phyloP scores from a whole-genome alignment of 1,140 invertebrate genomes.

The Plectrocnemia conspersa region DNA sequence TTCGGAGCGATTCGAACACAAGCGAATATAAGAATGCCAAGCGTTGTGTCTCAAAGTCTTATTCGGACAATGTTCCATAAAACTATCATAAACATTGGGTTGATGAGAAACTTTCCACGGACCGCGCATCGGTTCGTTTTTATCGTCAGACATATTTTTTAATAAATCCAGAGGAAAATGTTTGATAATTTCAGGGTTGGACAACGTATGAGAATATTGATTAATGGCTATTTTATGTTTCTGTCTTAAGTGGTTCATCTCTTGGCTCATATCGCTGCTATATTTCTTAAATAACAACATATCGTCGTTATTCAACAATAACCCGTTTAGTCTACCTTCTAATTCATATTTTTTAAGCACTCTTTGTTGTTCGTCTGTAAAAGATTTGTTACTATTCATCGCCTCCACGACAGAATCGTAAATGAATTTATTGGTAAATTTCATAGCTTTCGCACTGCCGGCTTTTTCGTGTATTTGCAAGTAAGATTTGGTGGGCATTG shows the following conservation, averaged over 20 bases:
- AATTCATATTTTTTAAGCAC: constrained; percentile 72
- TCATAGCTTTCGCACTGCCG: constrained; percentile 57
- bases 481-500: constrained; percentile 74
- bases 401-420: constrained; percentile 64
- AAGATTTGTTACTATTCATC: constrained; percentile 50
- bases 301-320: constrained; percentile 49
- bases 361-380: constrained; percentile 64
- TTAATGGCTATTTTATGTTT: constrained; percentile 60
- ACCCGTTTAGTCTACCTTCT: constrained; percentile 77
- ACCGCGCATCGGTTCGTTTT: constrained; percentile 57
- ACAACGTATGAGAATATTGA: constrained; percentile 62
- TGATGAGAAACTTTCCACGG: constrained; percentile 77
- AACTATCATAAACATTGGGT: constrained; percentile 64
- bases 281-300: constrained; percentile 49
- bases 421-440: constrained; percentile 63
- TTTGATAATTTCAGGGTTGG: constrained; percentile 59
- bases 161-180: constrained; percentile 72
- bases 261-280: constrained; percentile 49
- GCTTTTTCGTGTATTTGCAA: constrained; percentile 69
- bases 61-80: constrained; percentile 79
- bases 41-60: constrained; percentile 71
- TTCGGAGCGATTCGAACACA: constrained; percentile 63
- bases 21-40: constrained; percentile 70
- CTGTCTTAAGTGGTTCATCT: constrained; percentile 56
- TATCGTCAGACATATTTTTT: constrained; percentile 60